Evolutionary conservation across 2,797 vertebrate genomes (phyloP), one percentile per base, ranked within the genome.

Genomic region (Sciurus carolinensis): DNA sequence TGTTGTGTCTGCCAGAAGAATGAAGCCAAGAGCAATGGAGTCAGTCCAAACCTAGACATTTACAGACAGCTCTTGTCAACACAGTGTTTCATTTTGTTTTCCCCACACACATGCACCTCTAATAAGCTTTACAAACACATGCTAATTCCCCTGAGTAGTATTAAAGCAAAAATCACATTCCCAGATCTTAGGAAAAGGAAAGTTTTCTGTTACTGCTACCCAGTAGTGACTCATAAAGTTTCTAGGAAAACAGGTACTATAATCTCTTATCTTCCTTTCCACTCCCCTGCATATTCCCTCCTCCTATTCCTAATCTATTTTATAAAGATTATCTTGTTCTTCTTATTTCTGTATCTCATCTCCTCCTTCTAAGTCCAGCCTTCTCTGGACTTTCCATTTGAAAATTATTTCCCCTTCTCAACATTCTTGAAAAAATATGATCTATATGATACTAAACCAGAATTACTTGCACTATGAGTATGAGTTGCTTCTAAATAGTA

Each of bases 31-130:
- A 97, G 67, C 36, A 39, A 47, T 93, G 91, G 84, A 97, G 81
- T 52, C 7, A 1, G n/a, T 91, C 86, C 97, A 97, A 97, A 87
- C 10, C 75, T 14, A 94, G 88, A 97, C 93, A 59, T 94, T 97
- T 97, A 97, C 73, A 96, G 96, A 97, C 96, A 97, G 90, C 87
- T 90, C 96, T 97, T 97, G 97, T 97, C 95, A 97, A 94, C 94
- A 95, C 91, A 77, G 57, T 59, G 77, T 95, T 97, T 97, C 91
- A 59, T 96, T 97, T 94, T 91, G 87, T 96, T 85, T 94, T 75
- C 77, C 67, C n/a, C 84, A 24, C 44, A 93, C 77, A 95, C 80
- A 94, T 44, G 73, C 87, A 97, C 89, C 94, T 94, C 84, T 97
- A 97, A 97, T 93, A 97, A 96, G 93, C 77, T 94, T 90, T 87